phyloP scores from a whole-genome alignment of 1,140 invertebrate genomes.

The Pseudomyrmex cubaensis region DNA sequence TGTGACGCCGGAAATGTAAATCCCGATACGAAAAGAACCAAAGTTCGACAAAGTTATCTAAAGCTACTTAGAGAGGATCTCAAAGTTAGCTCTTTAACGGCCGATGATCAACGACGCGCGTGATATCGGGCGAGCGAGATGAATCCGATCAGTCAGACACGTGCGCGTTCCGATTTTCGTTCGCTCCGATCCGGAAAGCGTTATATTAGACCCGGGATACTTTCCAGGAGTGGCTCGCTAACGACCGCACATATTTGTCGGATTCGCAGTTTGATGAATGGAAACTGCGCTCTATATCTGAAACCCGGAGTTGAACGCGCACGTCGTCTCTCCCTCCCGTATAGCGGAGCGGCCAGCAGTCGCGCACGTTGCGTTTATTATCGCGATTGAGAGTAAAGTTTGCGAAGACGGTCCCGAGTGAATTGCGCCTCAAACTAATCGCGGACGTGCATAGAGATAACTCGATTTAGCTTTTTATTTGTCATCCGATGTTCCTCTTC shows the following conservation, averaged over 20 bases:
- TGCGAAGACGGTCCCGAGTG: slow-evolving; percentile 54
- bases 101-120: slow-evolving; percentile 42
- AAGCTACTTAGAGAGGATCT: slow-evolving; percentile 32
- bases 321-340: slow-evolving; percentile 13
- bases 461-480: slow-evolving; percentile 15
- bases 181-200: slow-evolving; percentile 20
- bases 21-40: not conserved
- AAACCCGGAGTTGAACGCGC: slow-evolving; percentile 47
- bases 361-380: slow-evolving; percentile 58
- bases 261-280: slow-evolving; percentile 63
- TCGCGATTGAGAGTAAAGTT: slow-evolving; percentile 58
- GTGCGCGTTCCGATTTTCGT: slow-evolving; percentile 24
- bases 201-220: slow-evolving; percentile 13
- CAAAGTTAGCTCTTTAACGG: slow-evolving; percentile 28
- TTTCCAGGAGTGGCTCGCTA: slow-evolving; percentile 57
- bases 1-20: not conserved
- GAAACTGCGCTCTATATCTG: slow-evolving; percentile 55
- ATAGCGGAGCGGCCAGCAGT: not conserved
- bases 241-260: slow-evolving; percentile 66
- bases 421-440: slow-evolving; percentile 56
- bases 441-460: slow-evolving; percentile 37
- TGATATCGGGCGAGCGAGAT: slow-evolving; percentile 24
- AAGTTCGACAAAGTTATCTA: slow-evolving; percentile 19
- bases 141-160: slow-evolving; percentile 34
- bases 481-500: not conserved